Base-by-base conservation (phyloP, 2,888 invertebrate genomes). In the Andricus quercusramuli region DNA sequence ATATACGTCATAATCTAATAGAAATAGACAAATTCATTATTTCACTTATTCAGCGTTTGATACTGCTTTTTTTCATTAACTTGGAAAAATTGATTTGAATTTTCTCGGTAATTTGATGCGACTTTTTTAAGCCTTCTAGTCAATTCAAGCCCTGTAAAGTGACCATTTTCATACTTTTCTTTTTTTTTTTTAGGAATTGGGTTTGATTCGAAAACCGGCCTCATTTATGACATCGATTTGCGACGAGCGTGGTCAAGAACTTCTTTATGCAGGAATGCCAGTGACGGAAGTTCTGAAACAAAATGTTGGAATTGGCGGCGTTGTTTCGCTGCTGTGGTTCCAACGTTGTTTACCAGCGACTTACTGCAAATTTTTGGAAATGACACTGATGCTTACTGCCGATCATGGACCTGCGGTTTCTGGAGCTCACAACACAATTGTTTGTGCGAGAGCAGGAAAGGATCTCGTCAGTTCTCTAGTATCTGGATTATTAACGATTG, bases 201-300 rank as follows among this genome's bases (percentile, higher is more conserved):
- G 99, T 20, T 94, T 99, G 13, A 99, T 99, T 91, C 95, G 99
- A 59, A 99, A 99, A 92, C 99, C 99, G 64, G 99, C 99, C 0
- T 99, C 99, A 2, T 99, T 99, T 93, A 99, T 99, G 97, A 99
- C 99, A 29, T 98, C 98, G 22, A 99, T 99, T 89, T 99, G 99
- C 92, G 99, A 99, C 93, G 99, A 99, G 93, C 95, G 99, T 85
- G 99, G 99, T 15, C 98, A 99, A 91, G 99, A 99, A 93, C 94
- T 99, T 82, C 94, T 98, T 79, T 99, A 99, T 94, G 99, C 99
- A 85, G 99, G 99, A 59, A 98, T 98, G 93, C 97, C 97, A 47
- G 97, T 97, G 88, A 96, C 96, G 79, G 96, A 96, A 87, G 97
- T 99, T 68, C 94, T 99, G 84, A 98, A 98, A 93, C 96, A 98